Evolutionary conservation across 1,140 invertebrate genomes (phyloP).

Genomic region (Drosophila lowei): DNA sequence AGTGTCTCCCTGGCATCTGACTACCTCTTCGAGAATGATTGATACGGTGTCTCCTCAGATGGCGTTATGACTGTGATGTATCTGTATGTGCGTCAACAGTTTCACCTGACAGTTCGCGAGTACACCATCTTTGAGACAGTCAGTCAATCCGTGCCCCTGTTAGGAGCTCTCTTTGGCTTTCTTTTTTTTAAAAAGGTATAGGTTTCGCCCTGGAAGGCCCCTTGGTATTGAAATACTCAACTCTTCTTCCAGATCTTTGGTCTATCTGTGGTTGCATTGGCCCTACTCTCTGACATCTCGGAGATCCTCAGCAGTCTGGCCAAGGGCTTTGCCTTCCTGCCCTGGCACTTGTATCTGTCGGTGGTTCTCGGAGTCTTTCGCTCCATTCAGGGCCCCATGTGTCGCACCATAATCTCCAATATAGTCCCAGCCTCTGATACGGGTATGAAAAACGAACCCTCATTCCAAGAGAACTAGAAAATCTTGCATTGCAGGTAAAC

Average conservation of each 20-base stretch:
- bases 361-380: conserved; percentile 84
- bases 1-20: conserved; percentile 5
- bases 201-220: too few relatives aligned
- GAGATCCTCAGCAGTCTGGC: conserved; percentile 82
- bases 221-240: background rate
- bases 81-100: conserved; percentile 86
- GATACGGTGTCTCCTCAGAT: conserved; percentile 41
- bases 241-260: conserved; percentile 54
- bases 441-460: conserved; percentile 83
- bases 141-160: conserved; percentile 83
- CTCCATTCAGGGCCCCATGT: conserved; percentile 85
- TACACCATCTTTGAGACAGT: conserved; percentile 85
- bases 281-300: conserved; percentile 71
- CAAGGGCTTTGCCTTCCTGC: conserved; percentile 84
- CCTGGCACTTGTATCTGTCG: conserved; percentile 87
- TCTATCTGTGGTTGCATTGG: conserved; percentile 65
- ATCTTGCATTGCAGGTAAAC: conserved; percentile 83
- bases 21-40: background rate
- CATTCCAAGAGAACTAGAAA: background rate
- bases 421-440: conserved; percentile 86
- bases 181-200: conserved; percentile 84
- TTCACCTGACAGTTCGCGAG: conserved; percentile 87
- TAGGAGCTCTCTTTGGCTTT: conserved; percentile 84
- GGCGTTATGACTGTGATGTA: conserved; percentile 84
- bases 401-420: conserved; percentile 87